These are phyloP conservation scores for Eptatretus atami DNA, from an alignment of 2,797 vertebrate species.

Conservation along the genomic window DNA sequence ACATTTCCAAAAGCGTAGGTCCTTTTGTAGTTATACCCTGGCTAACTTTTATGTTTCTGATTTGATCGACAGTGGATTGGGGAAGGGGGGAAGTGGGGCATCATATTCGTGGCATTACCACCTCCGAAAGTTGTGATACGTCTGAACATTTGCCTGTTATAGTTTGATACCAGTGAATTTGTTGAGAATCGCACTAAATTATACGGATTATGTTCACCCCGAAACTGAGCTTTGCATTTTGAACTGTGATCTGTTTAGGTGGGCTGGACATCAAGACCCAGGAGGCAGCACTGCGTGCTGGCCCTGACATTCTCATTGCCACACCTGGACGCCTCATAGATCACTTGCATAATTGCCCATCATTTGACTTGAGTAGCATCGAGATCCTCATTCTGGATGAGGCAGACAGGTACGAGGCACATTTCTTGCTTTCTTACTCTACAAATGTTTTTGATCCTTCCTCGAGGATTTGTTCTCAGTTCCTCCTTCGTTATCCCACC, in stretches of 20 bases:
- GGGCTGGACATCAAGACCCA: slow-evolving; percentile 72
- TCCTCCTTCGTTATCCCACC: background rate
- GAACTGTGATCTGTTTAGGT: slow-evolving; percentile 16
- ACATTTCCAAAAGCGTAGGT: too few species aligned
- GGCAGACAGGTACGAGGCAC: slow-evolving; percentile 36
- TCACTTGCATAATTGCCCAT: slow-evolving; percentile 82
- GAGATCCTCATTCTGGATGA: slow-evolving; percentile 86
- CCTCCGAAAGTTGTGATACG: too few species aligned
- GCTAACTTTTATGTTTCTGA: too few species aligned
- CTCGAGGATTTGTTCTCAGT: background rate
- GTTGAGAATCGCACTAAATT: too few species aligned
- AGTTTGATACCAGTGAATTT: too few species aligned
- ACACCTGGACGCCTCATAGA: slow-evolving; percentile 75
- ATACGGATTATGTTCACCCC: too few species aligned
- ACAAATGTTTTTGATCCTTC: background rate
- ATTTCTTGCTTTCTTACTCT: background rate
- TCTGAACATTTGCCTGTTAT: too few species aligned
- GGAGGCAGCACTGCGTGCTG: slow-evolving; percentile 44
- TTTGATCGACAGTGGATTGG: too few species aligned
- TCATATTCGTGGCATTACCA: too few species aligned
- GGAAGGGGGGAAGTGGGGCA: too few species aligned
- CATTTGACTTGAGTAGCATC: slow-evolving; percentile 48
- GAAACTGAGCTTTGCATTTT: too few species aligned
- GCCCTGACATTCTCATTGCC: slow-evolving; percentile 64
- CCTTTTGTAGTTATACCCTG: too few species aligned